Conservation (phyloP, 2,113 vertebrate species). For the Trogon melanurus region DNA sequence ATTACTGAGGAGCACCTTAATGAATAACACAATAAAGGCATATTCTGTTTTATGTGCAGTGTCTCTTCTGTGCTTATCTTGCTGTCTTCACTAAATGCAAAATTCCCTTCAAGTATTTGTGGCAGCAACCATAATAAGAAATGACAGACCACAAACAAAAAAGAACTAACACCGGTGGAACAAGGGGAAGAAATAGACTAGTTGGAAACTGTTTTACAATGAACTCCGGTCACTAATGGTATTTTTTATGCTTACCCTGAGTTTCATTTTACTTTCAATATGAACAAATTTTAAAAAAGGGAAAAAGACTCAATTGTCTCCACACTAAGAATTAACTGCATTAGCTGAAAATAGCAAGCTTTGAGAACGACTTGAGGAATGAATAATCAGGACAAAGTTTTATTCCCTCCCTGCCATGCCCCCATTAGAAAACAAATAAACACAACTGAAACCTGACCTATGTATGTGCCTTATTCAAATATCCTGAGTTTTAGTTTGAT, state of each 20-base stretch:
- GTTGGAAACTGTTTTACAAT: background rate
- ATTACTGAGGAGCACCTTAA: background rate
- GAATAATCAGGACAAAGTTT: background rate
- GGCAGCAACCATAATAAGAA: background rate
- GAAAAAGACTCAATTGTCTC: background rate
- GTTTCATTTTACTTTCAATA: background rate
- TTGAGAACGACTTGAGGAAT: background rate
- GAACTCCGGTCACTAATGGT: background rate
- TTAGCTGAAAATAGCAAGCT: background rate
- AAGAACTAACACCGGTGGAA: background rate
- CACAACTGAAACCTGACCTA: background rate
- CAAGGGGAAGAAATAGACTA: background rate
- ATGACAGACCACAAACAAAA: slow-evolving; percentile 18
- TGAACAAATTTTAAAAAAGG: background rate
- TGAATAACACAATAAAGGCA: slow-evolving; percentile 53
- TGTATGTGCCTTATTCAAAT: background rate
- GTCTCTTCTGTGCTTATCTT: background rate
- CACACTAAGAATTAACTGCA: background rate
- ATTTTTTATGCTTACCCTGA: background rate
- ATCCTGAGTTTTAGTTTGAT: background rate
- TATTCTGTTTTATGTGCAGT: background rate
- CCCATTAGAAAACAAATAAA: background rate
- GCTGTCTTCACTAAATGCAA: slow-evolving; percentile 33
- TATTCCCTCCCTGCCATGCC: background rate
- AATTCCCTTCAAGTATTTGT: slow-evolving; percentile 38